These are phyloP conservation scores for Dendrolimus punctatus DNA, from an alignment of 1,140 invertebrate species.

Conservation along the genomic window DNA sequence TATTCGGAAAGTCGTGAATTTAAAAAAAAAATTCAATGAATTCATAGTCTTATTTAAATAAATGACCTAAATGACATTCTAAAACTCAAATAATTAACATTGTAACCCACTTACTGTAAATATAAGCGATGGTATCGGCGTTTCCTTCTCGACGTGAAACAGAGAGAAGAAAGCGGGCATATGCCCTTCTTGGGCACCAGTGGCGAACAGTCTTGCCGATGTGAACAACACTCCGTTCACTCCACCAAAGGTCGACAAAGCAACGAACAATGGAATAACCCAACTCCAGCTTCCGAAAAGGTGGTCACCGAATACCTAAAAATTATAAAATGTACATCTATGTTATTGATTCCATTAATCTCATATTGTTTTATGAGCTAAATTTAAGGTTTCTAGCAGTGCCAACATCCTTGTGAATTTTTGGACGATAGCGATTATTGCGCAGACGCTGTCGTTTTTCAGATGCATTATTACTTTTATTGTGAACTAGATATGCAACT, in stretches of 20 bases:
- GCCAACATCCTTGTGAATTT: no score
- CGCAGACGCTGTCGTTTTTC: no score
- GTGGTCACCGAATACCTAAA: conserved; percentile 83
- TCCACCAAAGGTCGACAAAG: conserved; percentile 87
- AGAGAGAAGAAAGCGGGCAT: conserved; percentile 85
- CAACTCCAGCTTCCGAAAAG: conserved; percentile 85
- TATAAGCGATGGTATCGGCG: conserved; percentile 86
- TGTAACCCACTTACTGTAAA: conserved; percentile 77
- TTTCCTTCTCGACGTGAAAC: conserved; percentile 82
- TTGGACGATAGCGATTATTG: no score
- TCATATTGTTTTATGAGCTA: no score
- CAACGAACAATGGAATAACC: conserved; percentile 91
- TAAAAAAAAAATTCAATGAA: no score
- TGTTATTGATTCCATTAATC: no score
- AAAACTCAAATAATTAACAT: not conserved
- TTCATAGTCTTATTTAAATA: no score
- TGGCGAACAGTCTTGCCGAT: conserved; percentile 83
- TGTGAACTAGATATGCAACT: no score
- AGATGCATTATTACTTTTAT: no score
- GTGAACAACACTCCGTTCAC: conserved; percentile 95
- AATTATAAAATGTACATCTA: not conserved
- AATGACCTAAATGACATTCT: no score
- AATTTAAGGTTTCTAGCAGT: no score
- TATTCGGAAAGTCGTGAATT: no score
- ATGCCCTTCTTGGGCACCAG: conserved; percentile 87